These are phyloP conservation scores for Dysdera silvatica DNA, from an alignment of 1,140 invertebrate genomes.

Conservation along the genomic window DNA sequence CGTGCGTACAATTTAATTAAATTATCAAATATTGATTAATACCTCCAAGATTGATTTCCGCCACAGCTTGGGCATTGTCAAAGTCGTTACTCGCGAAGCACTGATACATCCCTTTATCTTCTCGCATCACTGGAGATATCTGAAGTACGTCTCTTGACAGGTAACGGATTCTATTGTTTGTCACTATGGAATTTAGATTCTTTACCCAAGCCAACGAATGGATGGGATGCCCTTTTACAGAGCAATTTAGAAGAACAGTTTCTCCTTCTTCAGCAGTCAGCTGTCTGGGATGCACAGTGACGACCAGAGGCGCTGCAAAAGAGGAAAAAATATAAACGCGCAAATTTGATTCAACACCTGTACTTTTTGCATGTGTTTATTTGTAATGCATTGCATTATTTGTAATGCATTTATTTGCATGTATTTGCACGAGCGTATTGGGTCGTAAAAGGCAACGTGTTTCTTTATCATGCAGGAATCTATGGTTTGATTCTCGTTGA, in stretches of 20 bases:
- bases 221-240: conserved; percentile 76
- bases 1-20: too few relatives aligned
- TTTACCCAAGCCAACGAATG: conserved; percentile 38
- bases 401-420: too few relatives aligned
- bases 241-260: conserved; percentile 90
- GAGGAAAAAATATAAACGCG: too few relatives aligned
- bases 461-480: too few relatives aligned
- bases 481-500: too few relatives aligned
- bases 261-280: conserved; percentile 90
- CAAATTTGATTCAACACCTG: too few relatives aligned
- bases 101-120: conserved; percentile 48
- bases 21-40: too few relatives aligned
- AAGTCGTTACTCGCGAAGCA: conserved; percentile 43
- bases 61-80: conserved; percentile 41
- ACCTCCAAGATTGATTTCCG: conserved; percentile 45
- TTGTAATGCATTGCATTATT: too few relatives aligned
- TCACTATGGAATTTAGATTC: conserved; percentile 24
- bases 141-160: conserved; percentile 32
- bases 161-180: conserved; percentile 25
- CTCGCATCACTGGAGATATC: conserved; percentile 39
- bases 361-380: too few relatives aligned
- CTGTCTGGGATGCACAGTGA: conserved; percentile 57
- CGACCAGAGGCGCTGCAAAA: conserved; percentile 21
- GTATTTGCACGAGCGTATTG: too few relatives aligned
- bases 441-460: too few relatives aligned